These are phyloP conservation scores for Mantis religiosa DNA, from an alignment of 2,888 invertebrate genomes.

Conservation along the genomic window DNA sequence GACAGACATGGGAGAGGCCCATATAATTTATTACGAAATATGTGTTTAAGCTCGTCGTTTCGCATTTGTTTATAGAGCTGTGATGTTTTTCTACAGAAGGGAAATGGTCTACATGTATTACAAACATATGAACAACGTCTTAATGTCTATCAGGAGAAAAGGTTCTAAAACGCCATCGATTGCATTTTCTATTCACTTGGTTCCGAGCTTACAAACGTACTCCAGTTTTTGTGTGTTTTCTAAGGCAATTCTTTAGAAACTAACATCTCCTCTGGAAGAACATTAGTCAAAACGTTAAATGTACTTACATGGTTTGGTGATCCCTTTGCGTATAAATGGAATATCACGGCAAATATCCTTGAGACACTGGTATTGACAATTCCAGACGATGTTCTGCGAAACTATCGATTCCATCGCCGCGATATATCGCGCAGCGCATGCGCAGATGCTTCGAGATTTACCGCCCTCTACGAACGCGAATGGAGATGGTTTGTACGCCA, in stretches of 20 bases:
- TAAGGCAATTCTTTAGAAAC: background rate
- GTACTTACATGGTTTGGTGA: conserved; percentile 11
- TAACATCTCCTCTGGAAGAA: background rate
- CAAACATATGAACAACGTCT: background rate
- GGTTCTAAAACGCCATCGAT: background rate
- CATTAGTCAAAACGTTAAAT: background rate
- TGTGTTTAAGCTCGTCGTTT: background rate
- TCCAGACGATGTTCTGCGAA: conserved; percentile 16
- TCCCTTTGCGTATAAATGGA: background rate
- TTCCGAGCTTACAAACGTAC: background rate
- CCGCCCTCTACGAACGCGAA: background rate
- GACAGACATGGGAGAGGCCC: background rate
- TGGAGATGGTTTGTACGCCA: background rate
- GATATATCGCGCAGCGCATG: background rate
- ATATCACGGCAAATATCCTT: background rate
- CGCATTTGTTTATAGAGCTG: background rate
- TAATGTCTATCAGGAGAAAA: background rate
- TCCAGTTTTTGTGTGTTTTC: background rate
- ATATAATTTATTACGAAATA: background rate
- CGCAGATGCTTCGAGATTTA: background rate
- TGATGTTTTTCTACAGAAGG: too few species aligned
- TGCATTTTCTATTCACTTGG: background rate
- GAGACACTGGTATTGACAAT: conserved; percentile 19
- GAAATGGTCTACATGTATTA: too few species aligned
- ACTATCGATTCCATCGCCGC: conserved; percentile 5